Percentiles rank a stretch among this genome's conserved stretches.
Evolutionary conservation across 2,797 vertebrate genomes (phyloP).

Genomic region (Megaceryle alcyon): DNA sequence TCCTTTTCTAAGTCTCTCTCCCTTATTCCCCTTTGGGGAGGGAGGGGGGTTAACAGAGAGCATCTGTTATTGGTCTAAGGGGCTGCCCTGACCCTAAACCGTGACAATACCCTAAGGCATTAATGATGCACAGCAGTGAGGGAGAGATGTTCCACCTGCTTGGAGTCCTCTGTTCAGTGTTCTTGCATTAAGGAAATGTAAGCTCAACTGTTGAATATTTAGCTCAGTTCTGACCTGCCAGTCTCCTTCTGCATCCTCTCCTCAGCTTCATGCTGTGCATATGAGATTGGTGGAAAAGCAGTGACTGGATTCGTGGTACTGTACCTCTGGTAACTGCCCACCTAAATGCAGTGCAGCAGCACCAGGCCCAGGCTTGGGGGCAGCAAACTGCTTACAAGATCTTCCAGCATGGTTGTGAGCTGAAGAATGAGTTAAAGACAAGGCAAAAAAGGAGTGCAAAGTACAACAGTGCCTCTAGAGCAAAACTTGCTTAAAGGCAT

Average conservation of each 20-base stretch:
- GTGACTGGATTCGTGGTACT: not conserved
- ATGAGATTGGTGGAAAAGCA: accelerated
- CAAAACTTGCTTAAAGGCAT: not conserved
- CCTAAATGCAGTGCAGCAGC: not conserved
- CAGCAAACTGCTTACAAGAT: not conserved
- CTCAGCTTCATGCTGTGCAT: accelerated
- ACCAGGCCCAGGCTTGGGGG: not conserved
- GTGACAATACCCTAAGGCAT: not conserved
- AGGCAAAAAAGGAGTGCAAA: not conserved
- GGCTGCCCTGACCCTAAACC: no score
- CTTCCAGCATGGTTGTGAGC: not conserved
- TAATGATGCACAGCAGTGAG: not conserved
- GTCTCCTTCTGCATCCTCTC: not conserved
- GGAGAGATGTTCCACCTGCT: not conserved
- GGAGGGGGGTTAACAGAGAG: no score
- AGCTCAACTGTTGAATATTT: not conserved
- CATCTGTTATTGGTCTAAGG: no score
- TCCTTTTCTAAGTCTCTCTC: no score
- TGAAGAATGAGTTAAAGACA: not conserved
- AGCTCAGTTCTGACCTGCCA: not conserved
- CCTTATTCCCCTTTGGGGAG: no score
- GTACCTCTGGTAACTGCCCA: not conserved
- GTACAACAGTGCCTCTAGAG: not conserved
- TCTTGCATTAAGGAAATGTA: not conserved
- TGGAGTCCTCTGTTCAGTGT: not conserved